Conservation (phyloP, 37 sponge, comb jelly and placozoan species). For the Aplysina aerophoba region DNA sequence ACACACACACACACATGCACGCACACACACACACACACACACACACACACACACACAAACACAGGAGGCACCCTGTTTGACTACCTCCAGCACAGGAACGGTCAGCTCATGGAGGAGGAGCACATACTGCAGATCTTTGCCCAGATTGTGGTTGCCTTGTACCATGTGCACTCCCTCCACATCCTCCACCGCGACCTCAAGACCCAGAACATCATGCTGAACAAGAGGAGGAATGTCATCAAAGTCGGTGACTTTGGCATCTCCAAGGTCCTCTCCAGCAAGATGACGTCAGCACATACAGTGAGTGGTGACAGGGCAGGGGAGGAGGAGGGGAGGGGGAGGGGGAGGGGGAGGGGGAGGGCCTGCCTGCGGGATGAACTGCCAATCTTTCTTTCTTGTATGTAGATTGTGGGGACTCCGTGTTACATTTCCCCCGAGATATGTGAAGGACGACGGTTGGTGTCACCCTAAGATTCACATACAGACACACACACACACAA, state of each 20-base stretch:
- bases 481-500: background rate
- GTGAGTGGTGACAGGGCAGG: constrained; percentile 42
- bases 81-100: constrained; percentile 81
- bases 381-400: background rate
- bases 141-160: constrained; percentile 75
- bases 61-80: constrained; percentile 86
- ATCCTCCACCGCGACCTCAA: constrained; percentile 91
- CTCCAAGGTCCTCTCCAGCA: constrained; percentile 89
- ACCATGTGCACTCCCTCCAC: constrained; percentile 84
- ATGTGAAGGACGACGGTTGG: constrained; percentile 77
- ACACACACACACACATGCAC: too few species aligned
- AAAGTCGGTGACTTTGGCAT: constrained; percentile 94
- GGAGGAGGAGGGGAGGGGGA: too few species aligned
- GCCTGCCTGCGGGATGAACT: background rate
- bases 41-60: background rate
- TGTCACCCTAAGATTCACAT: background rate
- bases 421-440: constrained; percentile 93
- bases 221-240: constrained; percentile 66
- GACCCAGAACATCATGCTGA: constrained; percentile 91
- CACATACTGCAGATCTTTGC: constrained; percentile 83
- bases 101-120: constrained; percentile 62
- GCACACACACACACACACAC: background rate
- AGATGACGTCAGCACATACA: constrained; percentile 84
- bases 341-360: background rate
- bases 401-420: constrained; percentile 90